Percentiles rank a stretch among this genome's conserved stretches.
Evolutionary conservation across 2,797 vertebrate species (phyloP).

Genomic region (Phataginus tricuspis): DNA sequence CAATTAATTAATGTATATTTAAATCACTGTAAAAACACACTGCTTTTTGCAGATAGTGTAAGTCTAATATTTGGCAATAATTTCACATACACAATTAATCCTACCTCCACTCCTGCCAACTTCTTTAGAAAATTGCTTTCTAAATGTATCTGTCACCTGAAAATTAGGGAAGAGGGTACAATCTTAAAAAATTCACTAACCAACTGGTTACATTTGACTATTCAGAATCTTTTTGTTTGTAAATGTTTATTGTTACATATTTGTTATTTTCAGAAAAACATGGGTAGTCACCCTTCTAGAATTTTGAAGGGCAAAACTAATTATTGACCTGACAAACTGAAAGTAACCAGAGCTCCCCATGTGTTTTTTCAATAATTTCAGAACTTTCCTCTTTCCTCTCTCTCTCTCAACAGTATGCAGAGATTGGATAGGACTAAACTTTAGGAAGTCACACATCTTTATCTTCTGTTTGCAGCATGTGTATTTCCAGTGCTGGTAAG

Average conservation of each 20-base stretch:
- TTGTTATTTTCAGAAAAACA: not conserved
- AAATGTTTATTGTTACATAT: slow-evolving; percentile 32
- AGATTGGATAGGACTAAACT: not conserved
- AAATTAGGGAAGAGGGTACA: not conserved
- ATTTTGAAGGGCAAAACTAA: not conserved
- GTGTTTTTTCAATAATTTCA: not conserved
- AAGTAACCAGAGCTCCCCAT: slow-evolving; percentile 8
- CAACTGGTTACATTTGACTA: slow-evolving; percentile 34
- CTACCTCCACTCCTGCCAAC: not conserved
- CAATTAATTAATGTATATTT: not conserved
- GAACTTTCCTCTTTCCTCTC: not conserved
- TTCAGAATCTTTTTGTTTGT: not conserved
- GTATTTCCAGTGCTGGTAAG: not conserved
- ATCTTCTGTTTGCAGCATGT: not conserved
- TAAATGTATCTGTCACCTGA: not conserved
- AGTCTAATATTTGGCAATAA: slow-evolving; percentile 10
- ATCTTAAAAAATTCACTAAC: not conserved
- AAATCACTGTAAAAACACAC: not conserved
- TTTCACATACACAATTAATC: not conserved
- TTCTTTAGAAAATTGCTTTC: not conserved
- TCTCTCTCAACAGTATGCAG: not conserved
- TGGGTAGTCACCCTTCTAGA: not conserved
- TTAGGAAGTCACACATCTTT: not conserved
- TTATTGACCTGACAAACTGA: not conserved
- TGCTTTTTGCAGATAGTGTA: not conserved